These are phyloP conservation scores for Ceratothoa steindachneri DNA, from an alignment of 2,888 invertebrate species.

Conservation along the genomic window DNA sequence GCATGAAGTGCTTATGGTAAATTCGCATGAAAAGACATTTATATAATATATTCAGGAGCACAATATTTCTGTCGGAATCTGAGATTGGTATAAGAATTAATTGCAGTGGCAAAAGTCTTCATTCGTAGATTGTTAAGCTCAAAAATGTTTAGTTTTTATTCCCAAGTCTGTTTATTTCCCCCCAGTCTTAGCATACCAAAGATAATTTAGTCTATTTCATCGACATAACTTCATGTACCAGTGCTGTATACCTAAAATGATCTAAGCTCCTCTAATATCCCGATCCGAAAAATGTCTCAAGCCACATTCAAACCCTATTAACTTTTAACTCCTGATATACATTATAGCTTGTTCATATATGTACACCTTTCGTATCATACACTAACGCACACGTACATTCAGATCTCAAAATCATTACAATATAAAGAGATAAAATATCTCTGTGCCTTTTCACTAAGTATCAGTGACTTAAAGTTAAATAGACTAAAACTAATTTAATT, in stretches of 20 bases:
- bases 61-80: background rate
- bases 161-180: background rate
- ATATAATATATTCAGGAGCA: background rate
- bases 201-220: background rate
- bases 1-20: background rate
- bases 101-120: no score
- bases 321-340: background rate
- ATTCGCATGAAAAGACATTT: background rate
- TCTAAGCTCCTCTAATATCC: no score
- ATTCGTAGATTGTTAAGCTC: no score
- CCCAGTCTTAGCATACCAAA: background rate
- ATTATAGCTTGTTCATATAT: background rate
- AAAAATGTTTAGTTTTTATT: no score
- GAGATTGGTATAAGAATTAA: background rate
- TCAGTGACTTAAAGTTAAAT: background rate
- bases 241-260: background rate
- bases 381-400: background rate
- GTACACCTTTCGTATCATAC: background rate
- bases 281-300: no score
- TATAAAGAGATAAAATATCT: background rate
- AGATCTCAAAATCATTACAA: no score
- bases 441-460: background rate
- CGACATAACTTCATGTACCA: background rate
- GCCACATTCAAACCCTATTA: background rate
- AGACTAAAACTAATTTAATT: background rate